Conservation (phyloP, 1,140 invertebrate genomes). For the Drosophila parvula region DNA sequence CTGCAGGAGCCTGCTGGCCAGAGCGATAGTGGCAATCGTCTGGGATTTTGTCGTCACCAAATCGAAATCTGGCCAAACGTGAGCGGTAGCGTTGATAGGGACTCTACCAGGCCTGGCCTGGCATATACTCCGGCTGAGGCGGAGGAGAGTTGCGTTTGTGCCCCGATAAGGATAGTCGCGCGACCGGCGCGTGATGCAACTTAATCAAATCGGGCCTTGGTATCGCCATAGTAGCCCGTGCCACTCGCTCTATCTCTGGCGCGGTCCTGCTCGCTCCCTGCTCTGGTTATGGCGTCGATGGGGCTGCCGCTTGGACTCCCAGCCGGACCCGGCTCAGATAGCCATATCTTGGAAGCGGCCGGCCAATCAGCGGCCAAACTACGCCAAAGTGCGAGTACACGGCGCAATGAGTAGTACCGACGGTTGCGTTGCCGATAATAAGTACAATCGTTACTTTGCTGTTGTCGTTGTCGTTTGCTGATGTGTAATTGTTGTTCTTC, state of each 20-base stretch:
- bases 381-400: slow-evolving; percentile 46
- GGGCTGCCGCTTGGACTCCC: slow-evolving; percentile 44
- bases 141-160: slow-evolving; percentile 33
- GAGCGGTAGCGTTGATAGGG: slow-evolving; percentile 62
- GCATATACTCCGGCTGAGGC: slow-evolving; percentile 25
- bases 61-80: slow-evolving; percentile 50
- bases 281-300: slow-evolving; percentile 49
- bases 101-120: slow-evolving; percentile 31
- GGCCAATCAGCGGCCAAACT: slow-evolving; percentile 75
- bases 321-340: slow-evolving; percentile 56
- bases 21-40: slow-evolving; percentile 53
- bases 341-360: slow-evolving; percentile 66
- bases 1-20: slow-evolving; percentile 1
- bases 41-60: slow-evolving; percentile 34
- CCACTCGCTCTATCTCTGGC: slow-evolving; percentile 15
- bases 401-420: slow-evolving; percentile 76
- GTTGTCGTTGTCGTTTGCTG: slow-evolving; percentile 10
- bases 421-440: slow-evolving; percentile 69
- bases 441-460: slow-evolving; percentile 67
- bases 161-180: slow-evolving; percentile 75
- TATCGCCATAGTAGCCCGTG: slow-evolving; percentile 12
- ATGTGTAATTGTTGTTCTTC: slow-evolving; percentile 47
- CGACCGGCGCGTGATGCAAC: slow-evolving; percentile 71
- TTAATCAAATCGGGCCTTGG: slow-evolving; percentile 74
- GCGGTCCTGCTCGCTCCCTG: slow-evolving; percentile 10